A percentile compares a stretch with the other conserved stretches of the same genome.
Evolutionary conservation across 2,888 invertebrate genomes (phyloP).

Genomic region (Cephonodes hylas): DNA sequence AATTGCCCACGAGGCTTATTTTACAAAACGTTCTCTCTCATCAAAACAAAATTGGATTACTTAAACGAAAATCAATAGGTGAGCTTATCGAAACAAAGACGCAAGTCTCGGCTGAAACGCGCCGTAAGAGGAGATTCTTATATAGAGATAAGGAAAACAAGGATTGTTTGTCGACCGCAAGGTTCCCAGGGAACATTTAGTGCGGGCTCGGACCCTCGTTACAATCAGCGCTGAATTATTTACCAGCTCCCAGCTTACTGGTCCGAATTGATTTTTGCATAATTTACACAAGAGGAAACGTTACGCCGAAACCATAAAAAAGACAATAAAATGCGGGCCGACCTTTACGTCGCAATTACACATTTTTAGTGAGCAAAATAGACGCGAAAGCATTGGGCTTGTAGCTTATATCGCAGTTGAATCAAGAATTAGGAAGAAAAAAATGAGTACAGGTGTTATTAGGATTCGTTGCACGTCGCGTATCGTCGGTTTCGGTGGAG

Average conservation of each 20-base stretch:
- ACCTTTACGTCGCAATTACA: background rate
- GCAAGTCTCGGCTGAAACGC: conserved; percentile 34
- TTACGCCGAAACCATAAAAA: conserved; percentile 52
- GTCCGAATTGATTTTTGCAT: conserved; percentile 75
- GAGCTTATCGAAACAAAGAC: conserved; percentile 38
- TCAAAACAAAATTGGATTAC: conserved; percentile 33
- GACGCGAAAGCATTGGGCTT: conserved; percentile 17
- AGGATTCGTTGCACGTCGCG: conserved; percentile 72
- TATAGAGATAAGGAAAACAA: conserved; percentile 57
- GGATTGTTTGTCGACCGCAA: conserved; percentile 56
- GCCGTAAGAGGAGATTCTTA: conserved; percentile 45
- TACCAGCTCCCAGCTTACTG: conserved; percentile 65
- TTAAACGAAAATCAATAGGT: conserved; percentile 42
- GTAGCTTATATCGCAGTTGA: conserved; percentile 61
- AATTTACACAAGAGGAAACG: conserved; percentile 65
- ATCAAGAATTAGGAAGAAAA: conserved; percentile 69
- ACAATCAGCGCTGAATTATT: conserved; percentile 77
- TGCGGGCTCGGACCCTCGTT: conserved; percentile 68
- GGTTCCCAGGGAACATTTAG: conserved; percentile 67
- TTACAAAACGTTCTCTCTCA: conserved; percentile 22
- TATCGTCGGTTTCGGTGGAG: conserved; percentile 67
- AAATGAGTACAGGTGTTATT: conserved; percentile 75
- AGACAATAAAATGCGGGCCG: conserved; percentile 45
- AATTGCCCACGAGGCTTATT: conserved; percentile 1
- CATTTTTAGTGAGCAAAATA: background rate